Conservation (phyloP, 2,888 invertebrate genomes). For the Idaea straminata region DNA sequence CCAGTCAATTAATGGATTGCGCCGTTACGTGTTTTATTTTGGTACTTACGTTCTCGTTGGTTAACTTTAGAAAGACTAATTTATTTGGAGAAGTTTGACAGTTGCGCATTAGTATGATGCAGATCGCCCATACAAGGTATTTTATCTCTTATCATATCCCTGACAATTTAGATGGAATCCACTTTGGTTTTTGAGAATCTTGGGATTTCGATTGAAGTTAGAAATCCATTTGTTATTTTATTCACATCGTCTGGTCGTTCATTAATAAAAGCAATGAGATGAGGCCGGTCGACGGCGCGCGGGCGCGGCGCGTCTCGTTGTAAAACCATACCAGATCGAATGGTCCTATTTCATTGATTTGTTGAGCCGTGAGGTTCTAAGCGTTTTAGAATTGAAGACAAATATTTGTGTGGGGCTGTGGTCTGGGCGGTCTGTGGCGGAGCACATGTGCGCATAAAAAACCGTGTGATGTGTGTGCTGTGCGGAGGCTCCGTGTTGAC, state of each 20-base stretch:
- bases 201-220: slow-evolving; percentile 3
- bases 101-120: slow-evolving; percentile 59
- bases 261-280: slow-evolving; percentile 26
- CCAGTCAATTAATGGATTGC: slow-evolving; percentile 78
- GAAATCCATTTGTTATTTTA: not conserved
- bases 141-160: slow-evolving; percentile 43
- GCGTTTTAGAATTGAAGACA: slow-evolving; percentile 73
- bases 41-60: slow-evolving; percentile 48
- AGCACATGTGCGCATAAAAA: slow-evolving; percentile 71
- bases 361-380: slow-evolving; percentile 61
- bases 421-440: slow-evolving; percentile 63
- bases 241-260: not conserved
- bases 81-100: slow-evolving; percentile 72
- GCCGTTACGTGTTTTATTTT: slow-evolving; percentile 76
- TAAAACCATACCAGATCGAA: slow-evolving; percentile 41
- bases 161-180: slow-evolving; percentile 41
- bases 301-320: slow-evolving; percentile 13
- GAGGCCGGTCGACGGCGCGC: slow-evolving; percentile 24
- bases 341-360: slow-evolving; percentile 59
- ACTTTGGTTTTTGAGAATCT: slow-evolving; percentile 31
- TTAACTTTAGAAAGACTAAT: slow-evolving; percentile 68
- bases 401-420: slow-evolving; percentile 72
- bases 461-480: slow-evolving; percentile 62
- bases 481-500: slow-evolving; percentile 66
- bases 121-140: slow-evolving; percentile 49